phyloP scores from a whole-genome alignment of 2,797 vertebrate species.

The Spizella passerina region DNA sequence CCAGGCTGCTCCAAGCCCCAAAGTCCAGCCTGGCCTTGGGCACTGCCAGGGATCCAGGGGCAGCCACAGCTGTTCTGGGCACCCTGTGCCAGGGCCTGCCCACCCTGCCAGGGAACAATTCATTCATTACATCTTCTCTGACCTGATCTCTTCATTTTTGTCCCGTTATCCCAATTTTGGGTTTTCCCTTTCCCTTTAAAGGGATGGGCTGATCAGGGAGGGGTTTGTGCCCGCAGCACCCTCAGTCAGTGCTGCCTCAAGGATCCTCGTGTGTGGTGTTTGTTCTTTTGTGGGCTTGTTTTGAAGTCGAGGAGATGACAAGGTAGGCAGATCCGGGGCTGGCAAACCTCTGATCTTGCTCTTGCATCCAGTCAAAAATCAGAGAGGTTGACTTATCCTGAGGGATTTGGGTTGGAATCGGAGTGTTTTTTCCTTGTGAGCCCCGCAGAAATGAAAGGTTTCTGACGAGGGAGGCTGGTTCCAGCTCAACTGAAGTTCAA shows the following conservation, averaged over 20 bases:
- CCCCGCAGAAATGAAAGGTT: background rate
- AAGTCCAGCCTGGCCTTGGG: background rate
- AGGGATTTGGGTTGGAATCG: background rate
- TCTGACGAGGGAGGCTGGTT: background rate
- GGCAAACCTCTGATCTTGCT: background rate
- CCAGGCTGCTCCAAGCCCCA: background rate
- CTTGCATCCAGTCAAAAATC: background rate
- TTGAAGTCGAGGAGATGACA: background rate
- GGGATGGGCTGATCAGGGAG: background rate
- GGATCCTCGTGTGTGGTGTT: fast-evolving
- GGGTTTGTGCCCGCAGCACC: fast-evolving
- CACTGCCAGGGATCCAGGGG: background rate
- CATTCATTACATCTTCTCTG: background rate
- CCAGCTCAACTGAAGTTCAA: background rate
- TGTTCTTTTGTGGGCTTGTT: background rate
- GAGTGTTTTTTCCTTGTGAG: background rate
- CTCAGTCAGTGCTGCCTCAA: background rate
- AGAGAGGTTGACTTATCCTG: background rate
- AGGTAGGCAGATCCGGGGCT: background rate
- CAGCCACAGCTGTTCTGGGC: background rate
- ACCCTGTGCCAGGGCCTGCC: background rate
- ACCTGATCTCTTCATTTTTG: background rate
- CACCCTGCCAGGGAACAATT: fast-evolving
- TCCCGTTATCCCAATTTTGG: background rate
- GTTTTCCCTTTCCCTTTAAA: background rate